phyloP scores from a whole-genome alignment of 1,140 invertebrate genomes.

The Battus philenor region DNA sequence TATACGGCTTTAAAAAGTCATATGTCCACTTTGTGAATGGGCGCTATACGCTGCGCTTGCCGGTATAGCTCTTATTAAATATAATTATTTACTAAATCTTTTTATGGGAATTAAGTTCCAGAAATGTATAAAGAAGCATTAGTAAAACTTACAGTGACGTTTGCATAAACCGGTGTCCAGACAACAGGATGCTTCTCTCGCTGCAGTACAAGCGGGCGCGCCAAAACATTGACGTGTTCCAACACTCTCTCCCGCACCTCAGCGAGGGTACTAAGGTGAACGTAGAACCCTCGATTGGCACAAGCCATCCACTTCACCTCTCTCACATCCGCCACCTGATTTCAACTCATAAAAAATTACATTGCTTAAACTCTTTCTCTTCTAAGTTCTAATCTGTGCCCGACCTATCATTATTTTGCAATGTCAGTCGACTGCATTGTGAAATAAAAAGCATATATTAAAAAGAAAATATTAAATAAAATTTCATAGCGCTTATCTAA shows the following conservation, averaged over 20 bases:
- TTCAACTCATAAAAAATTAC: constrained; percentile 1
- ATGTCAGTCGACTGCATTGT: constrained; percentile 15
- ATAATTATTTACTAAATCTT: too few relatives aligned
- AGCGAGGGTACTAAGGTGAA: constrained; percentile 93
- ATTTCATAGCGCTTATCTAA: constrained; percentile 11
- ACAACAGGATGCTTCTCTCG: constrained; percentile 87
- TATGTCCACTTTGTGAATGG: too few relatives aligned
- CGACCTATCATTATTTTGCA: neutral
- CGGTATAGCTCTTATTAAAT: too few relatives aligned
- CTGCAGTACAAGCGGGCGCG: constrained; percentile 88
- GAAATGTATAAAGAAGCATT: too few relatives aligned
- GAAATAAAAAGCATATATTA: constrained; percentile 11
- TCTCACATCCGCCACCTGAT: constrained; percentile 81
- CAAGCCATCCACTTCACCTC: constrained; percentile 98
- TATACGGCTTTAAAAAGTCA: too few relatives aligned
- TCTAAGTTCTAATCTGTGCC: constrained; percentile 2
- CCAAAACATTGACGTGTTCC: constrained; percentile 94
- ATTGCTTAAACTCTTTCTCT: neutral
- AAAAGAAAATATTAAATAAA: constrained; percentile 7
- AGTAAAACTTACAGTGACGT: constrained; percentile 83
- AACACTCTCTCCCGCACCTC: constrained; percentile 96
- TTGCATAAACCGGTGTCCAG: constrained; percentile 96
- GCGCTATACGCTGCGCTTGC: too few relatives aligned
- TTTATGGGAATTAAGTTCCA: too few relatives aligned
- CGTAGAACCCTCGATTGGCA: constrained; percentile 94